Percentiles rank a stretch among this genome's conserved stretches.
These are phyloP conservation scores for Anastrepha ludens DNA, from an alignment of 1,140 invertebrate genomes.

Conservation along the genomic window DNA sequence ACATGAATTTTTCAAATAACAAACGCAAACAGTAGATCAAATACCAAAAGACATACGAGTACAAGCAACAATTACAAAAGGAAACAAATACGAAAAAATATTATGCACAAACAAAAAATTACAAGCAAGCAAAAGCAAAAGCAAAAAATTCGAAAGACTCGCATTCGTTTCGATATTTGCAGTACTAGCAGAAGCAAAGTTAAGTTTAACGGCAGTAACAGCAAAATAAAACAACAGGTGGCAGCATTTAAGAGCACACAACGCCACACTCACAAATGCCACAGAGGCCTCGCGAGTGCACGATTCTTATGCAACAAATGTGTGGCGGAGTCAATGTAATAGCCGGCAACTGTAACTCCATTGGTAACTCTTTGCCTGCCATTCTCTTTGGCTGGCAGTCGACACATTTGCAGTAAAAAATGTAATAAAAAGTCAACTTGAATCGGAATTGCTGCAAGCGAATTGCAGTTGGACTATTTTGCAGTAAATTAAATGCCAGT, in stretches of 20 bases:
- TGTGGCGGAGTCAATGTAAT: neutral
- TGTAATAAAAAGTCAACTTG: neutral
- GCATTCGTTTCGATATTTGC: neutral
- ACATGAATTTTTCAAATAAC: slow-evolving; percentile 14
- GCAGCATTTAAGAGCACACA: neutral
- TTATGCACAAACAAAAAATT: neutral
- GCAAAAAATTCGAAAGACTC: neutral
- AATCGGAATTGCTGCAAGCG: neutral
- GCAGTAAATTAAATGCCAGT: slow-evolving; percentile 8
- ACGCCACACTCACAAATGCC: neutral
- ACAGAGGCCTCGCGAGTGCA: neutral
- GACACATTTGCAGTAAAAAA: too few relatives aligned
- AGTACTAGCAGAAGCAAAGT: neutral
- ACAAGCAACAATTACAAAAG: neutral
- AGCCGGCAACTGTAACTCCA: neutral
- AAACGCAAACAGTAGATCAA: neutral
- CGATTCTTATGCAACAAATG: slow-evolving; percentile 19
- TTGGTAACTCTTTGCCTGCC: neutral
- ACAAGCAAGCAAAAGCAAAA: neutral
- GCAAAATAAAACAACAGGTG: neutral
- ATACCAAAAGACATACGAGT: neutral
- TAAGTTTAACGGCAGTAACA: neutral
- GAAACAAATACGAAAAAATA: neutral
- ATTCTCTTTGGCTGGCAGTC: neutral
- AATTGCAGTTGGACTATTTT: neutral